Conservation (phyloP, 1,140 invertebrate species). For the Hylyphantes graminicola region DNA sequence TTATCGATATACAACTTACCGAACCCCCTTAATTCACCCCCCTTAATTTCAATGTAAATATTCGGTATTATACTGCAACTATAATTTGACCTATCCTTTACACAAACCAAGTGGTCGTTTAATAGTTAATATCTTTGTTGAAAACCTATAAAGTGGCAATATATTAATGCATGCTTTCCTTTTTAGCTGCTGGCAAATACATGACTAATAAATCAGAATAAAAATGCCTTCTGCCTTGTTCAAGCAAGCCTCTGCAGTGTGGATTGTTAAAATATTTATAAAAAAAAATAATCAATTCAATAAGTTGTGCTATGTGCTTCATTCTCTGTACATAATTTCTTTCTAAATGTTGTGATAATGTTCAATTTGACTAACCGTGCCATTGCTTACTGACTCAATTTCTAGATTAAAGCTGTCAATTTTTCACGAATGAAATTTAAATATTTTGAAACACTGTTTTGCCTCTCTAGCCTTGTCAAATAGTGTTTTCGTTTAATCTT, state of each 20-base stretch:
- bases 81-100: no score
- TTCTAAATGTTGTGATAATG: constrained; percentile 11
- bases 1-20: no score
- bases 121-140: no score
- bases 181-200: constrained; percentile 1
- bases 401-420: no score
- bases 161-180: not conserved
- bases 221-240: not conserved
- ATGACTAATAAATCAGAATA: constrained; percentile 10
- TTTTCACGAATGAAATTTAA: no score
- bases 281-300: no score
- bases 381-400: constrained; percentile 1
- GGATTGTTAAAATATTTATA: not conserved
- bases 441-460: not conserved
- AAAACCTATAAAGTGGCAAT: no score
- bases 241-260: no score
- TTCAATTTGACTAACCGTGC: constrained; percentile 21
- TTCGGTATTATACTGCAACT: no score
- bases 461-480: not conserved
- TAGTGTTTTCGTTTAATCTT: not conserved
- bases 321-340: constrained; percentile 26
- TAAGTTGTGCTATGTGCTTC: not conserved
- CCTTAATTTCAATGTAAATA: no score
- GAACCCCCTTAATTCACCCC: no score
- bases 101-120: no score